phyloP scores from a whole-genome alignment of 2,888 invertebrate species.

The Slavum lentiscoides region DNA sequence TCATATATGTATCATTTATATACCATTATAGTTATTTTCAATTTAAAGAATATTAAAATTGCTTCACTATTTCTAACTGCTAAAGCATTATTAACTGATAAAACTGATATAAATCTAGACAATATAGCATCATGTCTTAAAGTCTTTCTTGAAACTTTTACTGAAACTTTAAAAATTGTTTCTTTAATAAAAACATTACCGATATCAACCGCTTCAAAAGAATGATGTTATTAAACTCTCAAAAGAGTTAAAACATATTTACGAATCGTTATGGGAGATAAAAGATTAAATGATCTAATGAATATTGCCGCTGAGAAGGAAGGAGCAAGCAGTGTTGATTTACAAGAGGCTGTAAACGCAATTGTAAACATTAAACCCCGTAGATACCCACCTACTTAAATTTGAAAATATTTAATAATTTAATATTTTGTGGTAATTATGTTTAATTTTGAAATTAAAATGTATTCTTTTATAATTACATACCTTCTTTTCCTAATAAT shows the following conservation, averaged over 20 bases:
- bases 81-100: no score
- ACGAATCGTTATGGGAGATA: neutral
- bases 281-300: conserved; percentile 1
- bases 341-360: neutral
- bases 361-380: neutral
- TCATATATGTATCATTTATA: no score
- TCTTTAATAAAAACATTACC: no score
- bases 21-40: no score
- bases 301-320: neutral
- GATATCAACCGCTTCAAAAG: no score
- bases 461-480: neutral
- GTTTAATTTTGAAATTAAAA: neutral
- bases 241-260: conserved; percentile 1
- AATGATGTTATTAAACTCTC: neutral
- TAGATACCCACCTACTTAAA: neutral
- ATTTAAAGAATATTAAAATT: no score
- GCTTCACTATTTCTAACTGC: no score
- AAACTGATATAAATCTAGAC: no score
- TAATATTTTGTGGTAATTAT: neutral
- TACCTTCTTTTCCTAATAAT: neutral
- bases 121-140: no score
- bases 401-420: neutral
- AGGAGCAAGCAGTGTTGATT: neutral
- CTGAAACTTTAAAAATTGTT: no score
- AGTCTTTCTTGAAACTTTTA: no score